Evolutionary conservation across 2,797 vertebrate species (phyloP).

Genomic region (Momotus momota): DNA sequence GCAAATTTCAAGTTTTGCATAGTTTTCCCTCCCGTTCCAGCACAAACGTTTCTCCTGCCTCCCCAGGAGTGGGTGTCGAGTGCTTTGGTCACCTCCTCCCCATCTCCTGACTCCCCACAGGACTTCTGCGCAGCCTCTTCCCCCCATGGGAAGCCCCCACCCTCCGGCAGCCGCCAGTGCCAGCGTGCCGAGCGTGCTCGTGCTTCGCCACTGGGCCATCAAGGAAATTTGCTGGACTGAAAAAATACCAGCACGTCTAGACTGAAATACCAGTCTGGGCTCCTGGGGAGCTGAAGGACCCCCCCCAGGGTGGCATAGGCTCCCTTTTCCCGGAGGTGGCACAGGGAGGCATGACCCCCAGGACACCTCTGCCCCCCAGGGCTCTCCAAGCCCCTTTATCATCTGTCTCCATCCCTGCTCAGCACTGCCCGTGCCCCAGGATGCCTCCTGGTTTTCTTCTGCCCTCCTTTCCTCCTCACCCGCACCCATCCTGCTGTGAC

Average conservation of each 20-base stretch:
- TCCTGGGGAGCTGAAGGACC: not conserved
- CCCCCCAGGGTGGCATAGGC: not conserved
- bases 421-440: not conserved
- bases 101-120: not conserved
- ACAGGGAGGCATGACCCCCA: not conserved
- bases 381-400: not conserved
- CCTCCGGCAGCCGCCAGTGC: not conserved
- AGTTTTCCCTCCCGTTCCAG: not conserved
- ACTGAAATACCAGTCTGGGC: conserved; percentile 57
- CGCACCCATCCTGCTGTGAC: not conserved
- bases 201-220: not conserved
- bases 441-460: not conserved
- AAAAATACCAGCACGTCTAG: conserved; percentile 44
- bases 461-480: rapidly evolving
- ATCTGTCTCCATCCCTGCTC: rapidly evolving
- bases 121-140: not conserved
- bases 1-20: not conserved
- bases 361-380: not conserved
- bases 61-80: not conserved
- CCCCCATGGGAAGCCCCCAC: not conserved
- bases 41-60: not conserved
- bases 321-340: not conserved
- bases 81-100: not conserved
- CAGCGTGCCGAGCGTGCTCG: not conserved
- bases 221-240: conserved; percentile 43